phyloP scores from a whole-genome alignment of 2,113 vertebrate species.

The Heloderma charlesbogerti region DNA sequence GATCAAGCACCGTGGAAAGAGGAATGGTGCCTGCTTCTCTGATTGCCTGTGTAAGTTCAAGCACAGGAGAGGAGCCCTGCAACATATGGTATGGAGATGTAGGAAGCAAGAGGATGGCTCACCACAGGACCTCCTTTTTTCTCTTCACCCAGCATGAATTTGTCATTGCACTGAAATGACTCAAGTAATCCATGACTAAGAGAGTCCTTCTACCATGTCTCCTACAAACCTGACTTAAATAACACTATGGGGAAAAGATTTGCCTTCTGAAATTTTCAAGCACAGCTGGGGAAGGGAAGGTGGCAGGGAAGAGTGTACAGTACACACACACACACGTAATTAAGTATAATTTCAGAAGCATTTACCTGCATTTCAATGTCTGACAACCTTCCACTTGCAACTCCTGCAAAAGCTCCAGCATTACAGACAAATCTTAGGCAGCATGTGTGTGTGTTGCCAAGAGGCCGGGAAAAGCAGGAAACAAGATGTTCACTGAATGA shows the following conservation, averaged over 20 bases:
- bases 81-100: background rate
- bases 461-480: slow-evolving; percentile 56
- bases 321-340: slow-evolving; percentile 55
- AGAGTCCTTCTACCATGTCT: slow-evolving; percentile 10
- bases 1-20: background rate
- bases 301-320: slow-evolving; percentile 52
- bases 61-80: background rate
- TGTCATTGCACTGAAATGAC: slow-evolving; percentile 4
- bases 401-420: slow-evolving; percentile 17
- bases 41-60: background rate
- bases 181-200: background rate
- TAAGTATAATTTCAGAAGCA: slow-evolving; percentile 65
- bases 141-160: background rate
- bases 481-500: slow-evolving; percentile 54
- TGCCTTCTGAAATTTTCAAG: slow-evolving; percentile 44
- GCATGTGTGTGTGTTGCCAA: background rate
- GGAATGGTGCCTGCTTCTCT: background rate
- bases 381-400: slow-evolving; percentile 61
- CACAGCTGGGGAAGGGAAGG: slow-evolving; percentile 50
- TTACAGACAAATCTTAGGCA: slow-evolving; percentile 46
- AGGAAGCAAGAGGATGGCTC: background rate
- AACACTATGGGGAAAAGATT: slow-evolving; percentile 22
- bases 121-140: background rate
- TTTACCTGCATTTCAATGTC: slow-evolving; percentile 64
- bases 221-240: slow-evolving; percentile 27